Conservation (phyloP, 2,797 vertebrate species). For the Crossoptilon crossoptilon region DNA sequence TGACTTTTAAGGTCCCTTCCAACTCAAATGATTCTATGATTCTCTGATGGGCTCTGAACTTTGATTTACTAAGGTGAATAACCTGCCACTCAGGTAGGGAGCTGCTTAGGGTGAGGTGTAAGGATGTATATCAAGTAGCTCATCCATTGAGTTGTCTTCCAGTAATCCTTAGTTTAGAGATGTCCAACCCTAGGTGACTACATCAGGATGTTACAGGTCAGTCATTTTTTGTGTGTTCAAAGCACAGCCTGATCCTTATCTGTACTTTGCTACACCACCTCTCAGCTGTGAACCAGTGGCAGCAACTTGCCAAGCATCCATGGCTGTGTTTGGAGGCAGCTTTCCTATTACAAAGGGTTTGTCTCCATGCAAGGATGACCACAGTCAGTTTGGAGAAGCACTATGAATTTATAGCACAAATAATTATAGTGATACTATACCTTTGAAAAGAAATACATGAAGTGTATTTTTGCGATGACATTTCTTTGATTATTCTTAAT, state of each 20-base stretch:
- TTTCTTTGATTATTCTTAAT: conserved; percentile 64
- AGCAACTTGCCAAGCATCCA: background rate
- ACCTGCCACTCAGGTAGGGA: too few relatives aligned
- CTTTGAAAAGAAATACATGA: background rate
- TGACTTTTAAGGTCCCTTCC: too few relatives aligned
- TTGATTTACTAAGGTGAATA: background rate
- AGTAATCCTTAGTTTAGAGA: background rate
- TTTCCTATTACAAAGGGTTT: background rate
- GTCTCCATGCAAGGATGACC: background rate
- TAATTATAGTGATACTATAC: background rate
- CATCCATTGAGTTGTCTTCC: background rate
- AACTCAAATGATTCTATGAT: too few relatives aligned
- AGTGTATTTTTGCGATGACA: background rate
- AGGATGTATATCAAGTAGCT: background rate
- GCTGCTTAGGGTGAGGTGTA: background rate
- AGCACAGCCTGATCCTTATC: conserved; percentile 36
- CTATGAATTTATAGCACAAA: background rate
- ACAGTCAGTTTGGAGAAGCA: background rate
- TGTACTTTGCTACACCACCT: conserved; percentile 2
- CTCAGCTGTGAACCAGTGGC: background rate
- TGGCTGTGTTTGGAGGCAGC: background rate
- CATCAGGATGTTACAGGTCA: background rate
- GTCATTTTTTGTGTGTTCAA: background rate
- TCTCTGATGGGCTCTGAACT: background rate
- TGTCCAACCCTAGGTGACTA: background rate